Conservation (phyloP, 2,113 vertebrate genomes). For the Tyrannus savana region DNA sequence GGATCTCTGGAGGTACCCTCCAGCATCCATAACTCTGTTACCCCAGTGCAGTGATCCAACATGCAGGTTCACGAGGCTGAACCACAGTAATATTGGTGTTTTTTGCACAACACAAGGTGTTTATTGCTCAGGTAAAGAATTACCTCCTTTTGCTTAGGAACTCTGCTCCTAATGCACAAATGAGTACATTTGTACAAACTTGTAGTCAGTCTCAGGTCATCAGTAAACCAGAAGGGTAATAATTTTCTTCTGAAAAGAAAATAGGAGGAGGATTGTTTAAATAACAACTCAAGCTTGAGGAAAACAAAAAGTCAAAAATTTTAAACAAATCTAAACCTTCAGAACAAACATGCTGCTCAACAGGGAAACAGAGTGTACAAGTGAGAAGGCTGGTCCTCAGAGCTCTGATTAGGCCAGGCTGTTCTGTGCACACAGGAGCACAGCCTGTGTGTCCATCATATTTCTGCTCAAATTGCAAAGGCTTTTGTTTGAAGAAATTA, state of each 20-base stretch:
- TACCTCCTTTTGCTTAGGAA: neutral
- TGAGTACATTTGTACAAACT: neutral
- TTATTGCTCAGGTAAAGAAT: neutral
- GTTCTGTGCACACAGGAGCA: neutral
- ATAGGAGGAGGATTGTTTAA: neutral
- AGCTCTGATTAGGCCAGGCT: neutral
- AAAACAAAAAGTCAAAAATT: neutral
- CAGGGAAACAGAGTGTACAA: neutral
- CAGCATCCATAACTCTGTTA: neutral
- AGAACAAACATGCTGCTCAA: neutral
- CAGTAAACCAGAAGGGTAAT: neutral
- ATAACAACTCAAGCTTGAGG: neutral
- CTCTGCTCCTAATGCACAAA: neutral
- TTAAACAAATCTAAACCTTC: neutral
- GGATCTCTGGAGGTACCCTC: neutral
- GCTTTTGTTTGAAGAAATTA: constrained; percentile 38
- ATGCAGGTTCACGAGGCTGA: neutral
- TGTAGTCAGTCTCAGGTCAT: neutral
- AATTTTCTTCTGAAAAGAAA: neutral
- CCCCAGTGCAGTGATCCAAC: neutral
- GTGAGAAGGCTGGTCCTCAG: neutral
- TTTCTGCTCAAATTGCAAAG: constrained; percentile 5
- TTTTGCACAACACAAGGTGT: neutral
- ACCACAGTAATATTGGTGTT: neutral
- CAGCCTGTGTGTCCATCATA: neutral